Evolutionary conservation across 1,140 invertebrate genomes (phyloP).

Genomic region (Zaprionus taronus): DNA sequence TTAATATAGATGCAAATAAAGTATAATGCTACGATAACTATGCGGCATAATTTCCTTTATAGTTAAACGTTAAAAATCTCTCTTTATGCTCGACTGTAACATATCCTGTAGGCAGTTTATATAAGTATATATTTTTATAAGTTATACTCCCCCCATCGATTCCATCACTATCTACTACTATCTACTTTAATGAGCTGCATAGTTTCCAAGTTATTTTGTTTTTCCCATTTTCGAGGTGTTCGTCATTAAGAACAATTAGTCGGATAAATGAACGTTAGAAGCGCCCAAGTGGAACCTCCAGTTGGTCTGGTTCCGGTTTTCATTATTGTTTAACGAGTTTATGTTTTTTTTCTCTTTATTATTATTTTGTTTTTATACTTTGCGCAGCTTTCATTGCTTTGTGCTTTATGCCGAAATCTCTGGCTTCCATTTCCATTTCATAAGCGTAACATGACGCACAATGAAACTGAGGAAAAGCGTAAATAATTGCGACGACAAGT

Average conservation of each 20-base stretch:
- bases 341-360: background rate
- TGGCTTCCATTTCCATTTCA: constrained; percentile 37
- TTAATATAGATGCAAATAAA: too few species aligned
- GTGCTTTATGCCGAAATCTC: constrained; percentile 25
- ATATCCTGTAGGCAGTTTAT: background rate
- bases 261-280: constrained; percentile 41
- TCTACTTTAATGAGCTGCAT: background rate
- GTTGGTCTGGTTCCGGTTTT: constrained; percentile 31
- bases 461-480: constrained; percentile 34
- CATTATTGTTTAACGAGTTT: constrained; percentile 10
- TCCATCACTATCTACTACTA: background rate
- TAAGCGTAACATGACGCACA: constrained; percentile 34
- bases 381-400: constrained; percentile 17
- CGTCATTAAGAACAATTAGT: constrained; percentile 49
- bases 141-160: background rate
- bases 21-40: background rate
- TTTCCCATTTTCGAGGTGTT: constrained; percentile 16
- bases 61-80: background rate
- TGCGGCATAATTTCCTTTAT: too few species aligned
- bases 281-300: constrained; percentile 32
- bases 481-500: constrained; percentile 20
- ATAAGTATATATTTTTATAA: background rate
- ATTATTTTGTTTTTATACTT: constrained; percentile 2
- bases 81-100: background rate
- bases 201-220: constrained; percentile 1